Percentiles rank a stretch among this genome's conserved stretches.
These are phyloP conservation scores for Eurystomus glaucurus DNA, from an alignment of 2,797 vertebrate genomes.

Conservation along the genomic window DNA sequence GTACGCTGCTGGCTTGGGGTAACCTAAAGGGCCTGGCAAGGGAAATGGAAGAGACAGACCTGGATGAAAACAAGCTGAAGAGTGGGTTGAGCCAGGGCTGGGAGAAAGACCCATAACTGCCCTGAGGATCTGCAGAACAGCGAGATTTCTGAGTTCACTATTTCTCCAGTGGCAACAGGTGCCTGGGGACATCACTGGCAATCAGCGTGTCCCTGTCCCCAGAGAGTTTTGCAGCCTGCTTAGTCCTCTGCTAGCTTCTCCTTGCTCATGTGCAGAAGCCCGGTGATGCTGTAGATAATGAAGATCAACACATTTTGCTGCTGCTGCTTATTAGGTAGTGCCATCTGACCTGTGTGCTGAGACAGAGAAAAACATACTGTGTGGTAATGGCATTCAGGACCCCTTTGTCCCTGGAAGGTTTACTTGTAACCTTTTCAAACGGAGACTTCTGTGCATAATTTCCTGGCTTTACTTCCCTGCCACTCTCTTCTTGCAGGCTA, in stretches of 20 bases:
- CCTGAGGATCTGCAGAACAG: background rate
- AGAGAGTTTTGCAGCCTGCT: background rate
- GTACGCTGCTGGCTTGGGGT: background rate
- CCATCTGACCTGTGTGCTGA: background rate
- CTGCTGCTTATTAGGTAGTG: background rate
- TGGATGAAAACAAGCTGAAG: background rate
- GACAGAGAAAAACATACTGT: background rate
- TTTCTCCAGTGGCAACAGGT: background rate
- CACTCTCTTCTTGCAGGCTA: background rate
- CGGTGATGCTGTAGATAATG: rapidly evolving
- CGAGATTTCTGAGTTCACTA: background rate
- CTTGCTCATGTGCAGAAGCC: background rate
- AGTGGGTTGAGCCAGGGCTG: background rate
- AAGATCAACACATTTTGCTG: background rate
- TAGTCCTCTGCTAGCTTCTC: background rate
- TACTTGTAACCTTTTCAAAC: background rate
- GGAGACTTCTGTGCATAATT: background rate
- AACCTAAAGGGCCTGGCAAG: background rate
- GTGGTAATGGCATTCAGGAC: background rate
- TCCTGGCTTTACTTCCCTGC: background rate
- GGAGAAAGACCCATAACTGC: background rate
- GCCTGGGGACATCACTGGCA: background rate
- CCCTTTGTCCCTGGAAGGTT: background rate
- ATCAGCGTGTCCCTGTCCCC: background rate
- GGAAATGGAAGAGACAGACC: background rate